phyloP scores from a whole-genome alignment of 1,140 invertebrate species.

The Scaptodrosophila lebanonensis region DNA sequence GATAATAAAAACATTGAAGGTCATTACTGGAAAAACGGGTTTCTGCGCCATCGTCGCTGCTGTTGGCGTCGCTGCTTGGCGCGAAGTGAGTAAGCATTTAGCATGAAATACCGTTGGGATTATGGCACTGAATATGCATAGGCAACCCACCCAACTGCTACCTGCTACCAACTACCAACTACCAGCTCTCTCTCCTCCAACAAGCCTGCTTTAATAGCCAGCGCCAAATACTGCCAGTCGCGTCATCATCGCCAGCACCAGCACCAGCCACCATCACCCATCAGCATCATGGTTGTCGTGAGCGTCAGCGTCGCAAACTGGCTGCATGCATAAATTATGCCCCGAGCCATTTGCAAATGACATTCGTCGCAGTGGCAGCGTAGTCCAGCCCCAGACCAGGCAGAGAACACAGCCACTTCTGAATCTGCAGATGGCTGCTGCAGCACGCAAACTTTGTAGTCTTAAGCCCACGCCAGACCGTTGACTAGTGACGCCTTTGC shows the following conservation, averaged over 20 bases:
- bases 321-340: slow-evolving; percentile 62
- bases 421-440: slow-evolving; percentile 8
- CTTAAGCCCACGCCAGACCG: slow-evolving; percentile 42
- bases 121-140: slow-evolving; percentile 69
- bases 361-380: slow-evolving; percentile 43
- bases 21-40: slow-evolving; percentile 75
- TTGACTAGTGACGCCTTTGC: slow-evolving; percentile 22
- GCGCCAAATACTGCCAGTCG: slow-evolving; percentile 52
- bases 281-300: slow-evolving; percentile 10
- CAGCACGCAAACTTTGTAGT: slow-evolving; percentile 17
- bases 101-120: slow-evolving; percentile 74
- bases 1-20: slow-evolving; percentile 67
- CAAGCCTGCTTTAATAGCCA: slow-evolving; percentile 58
- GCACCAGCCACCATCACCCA: slow-evolving; percentile 18
- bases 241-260: slow-evolving; percentile 19
- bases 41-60: slow-evolving; percentile 24
- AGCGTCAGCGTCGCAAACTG: slow-evolving; percentile 19
- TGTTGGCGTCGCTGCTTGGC: slow-evolving; percentile 23
- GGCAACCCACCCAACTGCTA: slow-evolving; percentile 24
- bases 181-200: slow-evolving; percentile 1
- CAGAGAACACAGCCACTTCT: slow-evolving; percentile 16
- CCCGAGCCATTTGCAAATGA: slow-evolving; percentile 67
- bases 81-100: slow-evolving; percentile 68
- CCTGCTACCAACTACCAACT: neutral
- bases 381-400: slow-evolving; percentile 1